Conservation (phyloP, 2,113 vertebrate genomes). For the Zingel zingel region DNA sequence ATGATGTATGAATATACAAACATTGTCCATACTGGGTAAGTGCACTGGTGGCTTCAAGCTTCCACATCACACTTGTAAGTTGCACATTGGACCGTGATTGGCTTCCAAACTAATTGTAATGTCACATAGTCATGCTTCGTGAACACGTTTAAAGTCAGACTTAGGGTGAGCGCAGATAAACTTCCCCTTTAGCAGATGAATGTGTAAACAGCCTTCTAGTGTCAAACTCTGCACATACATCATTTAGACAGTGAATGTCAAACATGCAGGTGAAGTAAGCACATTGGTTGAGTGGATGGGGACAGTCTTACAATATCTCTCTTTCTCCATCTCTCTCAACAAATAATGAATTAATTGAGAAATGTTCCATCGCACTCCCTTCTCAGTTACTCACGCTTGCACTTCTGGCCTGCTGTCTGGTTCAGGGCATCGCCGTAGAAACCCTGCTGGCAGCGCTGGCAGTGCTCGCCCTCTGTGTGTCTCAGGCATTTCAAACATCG, state of each 20-base stretch:
- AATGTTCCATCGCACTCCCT: neutral
- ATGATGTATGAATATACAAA: neutral
- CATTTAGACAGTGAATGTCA: neutral
- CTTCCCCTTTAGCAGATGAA: neutral
- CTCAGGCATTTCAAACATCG: constrained; percentile 90
- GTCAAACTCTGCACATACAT: neutral
- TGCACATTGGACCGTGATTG: neutral
- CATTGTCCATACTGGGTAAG: too few species aligned
- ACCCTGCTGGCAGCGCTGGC: constrained; percentile 86
- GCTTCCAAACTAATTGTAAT: neutral
- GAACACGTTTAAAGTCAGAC: neutral
- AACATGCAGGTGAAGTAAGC: neutral
- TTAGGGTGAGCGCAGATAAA: neutral
- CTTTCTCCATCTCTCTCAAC: neutral
- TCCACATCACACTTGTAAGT: neutral
- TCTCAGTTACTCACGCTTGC: constrained; percentile 83
- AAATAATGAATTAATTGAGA: neutral
- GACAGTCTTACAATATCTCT: neutral
- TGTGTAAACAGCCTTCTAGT: neutral
- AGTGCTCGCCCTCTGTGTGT: constrained; percentile 87
- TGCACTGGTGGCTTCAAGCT: neutral
- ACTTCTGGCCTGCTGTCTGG: constrained; percentile 75
- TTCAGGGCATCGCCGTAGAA: constrained; percentile 88
- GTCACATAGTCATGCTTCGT: neutral
- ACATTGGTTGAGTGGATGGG: neutral